Evolutionary conservation across 2,888 invertebrate genomes (phyloP).

Genomic region (Oxytorus armatus): DNA sequence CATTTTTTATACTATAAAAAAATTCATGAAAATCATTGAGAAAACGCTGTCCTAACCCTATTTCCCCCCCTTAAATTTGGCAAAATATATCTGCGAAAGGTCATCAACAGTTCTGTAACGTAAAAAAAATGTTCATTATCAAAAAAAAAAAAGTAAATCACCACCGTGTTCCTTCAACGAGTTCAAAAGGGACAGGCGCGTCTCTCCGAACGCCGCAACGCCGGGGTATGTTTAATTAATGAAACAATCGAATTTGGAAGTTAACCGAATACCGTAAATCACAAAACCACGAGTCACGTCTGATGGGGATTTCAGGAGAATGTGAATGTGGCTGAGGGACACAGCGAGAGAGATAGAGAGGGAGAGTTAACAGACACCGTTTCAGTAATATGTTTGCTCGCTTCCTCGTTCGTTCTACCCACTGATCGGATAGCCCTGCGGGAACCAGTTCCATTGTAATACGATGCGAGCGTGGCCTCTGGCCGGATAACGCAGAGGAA

Average conservation of each 20-base stretch:
- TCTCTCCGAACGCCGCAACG: background rate
- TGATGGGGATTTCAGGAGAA: constrained; percentile 2
- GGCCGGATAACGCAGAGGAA: constrained; percentile 41
- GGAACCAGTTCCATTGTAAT: constrained; percentile 54
- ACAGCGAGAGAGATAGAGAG: background rate
- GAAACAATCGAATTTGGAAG: constrained; percentile 22
- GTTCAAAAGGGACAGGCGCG: background rate
- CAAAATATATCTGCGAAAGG: too few relatives aligned
- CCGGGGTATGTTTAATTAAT: constrained; percentile 5
- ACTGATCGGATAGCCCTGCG: constrained; percentile 29
- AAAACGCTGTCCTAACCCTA: too few relatives aligned
- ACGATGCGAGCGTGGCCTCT: background rate
- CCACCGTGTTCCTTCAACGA: background rate
- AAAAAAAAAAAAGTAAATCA: too few relatives aligned
- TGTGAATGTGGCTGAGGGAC: background rate
- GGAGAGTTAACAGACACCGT: constrained; percentile 1
- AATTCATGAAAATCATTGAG: too few relatives aligned
- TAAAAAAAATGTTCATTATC: too few relatives aligned
- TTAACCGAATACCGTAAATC: constrained; percentile 33
- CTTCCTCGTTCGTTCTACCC: constrained; percentile 27
- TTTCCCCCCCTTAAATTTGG: too few relatives aligned
- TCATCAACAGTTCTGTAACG: too few relatives aligned
- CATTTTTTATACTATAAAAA: too few relatives aligned
- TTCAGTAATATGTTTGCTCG: constrained; percentile 17
- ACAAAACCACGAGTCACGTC: constrained; percentile 13